Evolutionary conservation across 1,140 invertebrate species (phyloP), one percentile per base, ranked within the genome.

Genomic region (Paracyclopina nana): DNA sequence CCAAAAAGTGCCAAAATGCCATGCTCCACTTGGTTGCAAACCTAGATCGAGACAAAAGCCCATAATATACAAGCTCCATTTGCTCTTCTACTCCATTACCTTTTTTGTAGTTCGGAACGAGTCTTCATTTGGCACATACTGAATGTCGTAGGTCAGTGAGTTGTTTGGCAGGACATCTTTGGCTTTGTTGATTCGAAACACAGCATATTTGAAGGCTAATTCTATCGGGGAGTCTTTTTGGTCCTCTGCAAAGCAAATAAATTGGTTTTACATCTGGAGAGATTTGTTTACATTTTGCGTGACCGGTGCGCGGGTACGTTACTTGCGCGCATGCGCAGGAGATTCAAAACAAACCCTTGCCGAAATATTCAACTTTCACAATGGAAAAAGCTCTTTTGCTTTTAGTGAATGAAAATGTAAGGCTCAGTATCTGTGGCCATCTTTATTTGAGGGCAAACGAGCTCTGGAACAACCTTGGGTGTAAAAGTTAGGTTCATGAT

Each of bases 1-100:
- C 86, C 87, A 61, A 94, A 90, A 51, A 92, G 75, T 1, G 82
- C 84, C 54, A 85, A 78, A 1, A 86, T 78, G 9, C 86, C 86
- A 48, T 74, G 75, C 54, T 80, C 79, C 58, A 91, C 70, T 62
- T 87, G 82, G 16, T 75, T 72, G 65, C 87, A 94, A 4, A 50
- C 29, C 48, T 50, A 50, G 14, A 49, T 27, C 18, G n/a, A 22
- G 9, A 46, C 6, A 42, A 11, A 14, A 31, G 9, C 29, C 29
- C 29, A 14, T 9, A 31, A 31, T 9, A 31, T 9, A 31, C 29
- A 31, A 31, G 9, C 40, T n/a, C 20, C 12, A 11, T 26, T 20
- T 18, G 4, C 24, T n/a, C 18, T n/a, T 16, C n/a, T 26, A 26
- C 14, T 8, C 9, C 5, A 20, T 66, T 88, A 84, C 84, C 75